Percentiles rank a stretch among this genome's conserved stretches.
These are phyloP conservation scores for Ageneiosus marmoratus DNA, from an alignment of 2,113 vertebrate genomes.

Conservation along the genomic window DNA sequence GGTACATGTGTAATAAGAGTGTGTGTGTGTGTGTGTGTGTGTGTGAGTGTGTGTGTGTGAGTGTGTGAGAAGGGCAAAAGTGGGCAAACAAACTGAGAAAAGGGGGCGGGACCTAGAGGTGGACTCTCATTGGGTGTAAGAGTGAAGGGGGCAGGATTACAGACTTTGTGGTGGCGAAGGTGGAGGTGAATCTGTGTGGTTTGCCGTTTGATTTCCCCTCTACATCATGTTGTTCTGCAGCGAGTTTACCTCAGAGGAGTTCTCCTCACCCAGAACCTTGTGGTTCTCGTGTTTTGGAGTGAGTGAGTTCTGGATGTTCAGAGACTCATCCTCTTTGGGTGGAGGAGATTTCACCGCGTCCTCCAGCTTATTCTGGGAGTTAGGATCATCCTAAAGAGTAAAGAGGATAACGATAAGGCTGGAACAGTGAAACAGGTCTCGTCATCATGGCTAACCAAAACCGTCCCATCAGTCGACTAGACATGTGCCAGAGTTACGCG, in stretches of 20 bases:
- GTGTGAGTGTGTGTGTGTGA: slow-evolving; percentile 58
- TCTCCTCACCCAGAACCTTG: slow-evolving; percentile 84
- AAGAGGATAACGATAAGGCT: not conserved
- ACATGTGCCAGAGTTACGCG: not conserved
- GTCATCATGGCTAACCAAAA: not conserved
- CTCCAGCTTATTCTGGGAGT: slow-evolving; percentile 91
- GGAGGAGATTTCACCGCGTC: slow-evolving; percentile 89
- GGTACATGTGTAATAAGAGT: slow-evolving; percentile 57
- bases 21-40: slow-evolving; percentile 56
- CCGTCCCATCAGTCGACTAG: not conserved
- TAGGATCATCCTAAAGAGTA: slow-evolving; percentile 78
- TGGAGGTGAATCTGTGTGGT: slow-evolving; percentile 66
- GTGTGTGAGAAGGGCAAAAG: slow-evolving; percentile 53
- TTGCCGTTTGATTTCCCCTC: slow-evolving; percentile 52
- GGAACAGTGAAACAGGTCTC: not conserved
- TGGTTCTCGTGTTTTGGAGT: slow-evolving; percentile 89
- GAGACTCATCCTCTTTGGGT: slow-evolving; percentile 90
- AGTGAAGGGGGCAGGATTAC: slow-evolving; percentile 39
- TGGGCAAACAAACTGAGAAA: slow-evolving; percentile 63
- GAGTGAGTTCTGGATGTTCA: slow-evolving; percentile 93
- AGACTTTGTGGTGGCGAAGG: slow-evolving; percentile 53
- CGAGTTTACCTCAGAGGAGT: slow-evolving; percentile 85
- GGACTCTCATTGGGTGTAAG: slow-evolving; percentile 52
- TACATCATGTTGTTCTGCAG: slow-evolving; percentile 97
- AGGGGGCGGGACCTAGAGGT: slow-evolving; percentile 56